phyloP scores from a whole-genome alignment of 2,113 vertebrate species.

The Tragelaphus scriptus region DNA sequence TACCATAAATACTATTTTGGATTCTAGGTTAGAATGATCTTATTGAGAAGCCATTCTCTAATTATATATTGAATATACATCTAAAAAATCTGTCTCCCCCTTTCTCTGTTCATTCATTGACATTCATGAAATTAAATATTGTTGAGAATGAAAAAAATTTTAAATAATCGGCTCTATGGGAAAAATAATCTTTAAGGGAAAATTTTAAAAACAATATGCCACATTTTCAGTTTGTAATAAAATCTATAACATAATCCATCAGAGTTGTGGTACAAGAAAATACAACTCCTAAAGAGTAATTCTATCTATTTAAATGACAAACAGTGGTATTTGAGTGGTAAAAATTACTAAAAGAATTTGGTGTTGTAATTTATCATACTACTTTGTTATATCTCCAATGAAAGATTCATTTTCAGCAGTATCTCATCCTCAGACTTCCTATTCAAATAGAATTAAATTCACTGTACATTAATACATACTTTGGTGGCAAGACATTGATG shows the following conservation, averaged over 20 bases:
- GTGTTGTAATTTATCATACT: slow-evolving; percentile 47
- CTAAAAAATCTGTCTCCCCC: background rate
- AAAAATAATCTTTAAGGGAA: slow-evolving; percentile 16
- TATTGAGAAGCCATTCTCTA: background rate
- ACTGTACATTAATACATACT: slow-evolving; percentile 23
- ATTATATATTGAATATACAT: background rate
- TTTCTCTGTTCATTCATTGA: background rate
- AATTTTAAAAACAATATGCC: background rate
- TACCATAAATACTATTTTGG: background rate
- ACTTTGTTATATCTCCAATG: slow-evolving; percentile 36
- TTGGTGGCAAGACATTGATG: slow-evolving; percentile 49
- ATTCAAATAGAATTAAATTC: slow-evolving; percentile 64
- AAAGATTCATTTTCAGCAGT: slow-evolving; percentile 64
- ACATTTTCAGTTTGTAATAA: slow-evolving; percentile 3
- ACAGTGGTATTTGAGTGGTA: slow-evolving; percentile 27
- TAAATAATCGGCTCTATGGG: background rate
- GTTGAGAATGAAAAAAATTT: background rate
- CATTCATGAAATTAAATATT: background rate
- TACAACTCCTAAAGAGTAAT: background rate
- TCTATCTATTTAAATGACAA: slow-evolving; percentile 52
- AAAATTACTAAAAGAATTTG: slow-evolving; percentile 61
- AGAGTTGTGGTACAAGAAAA: background rate
- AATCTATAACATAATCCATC: background rate
- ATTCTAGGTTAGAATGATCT: background rate
- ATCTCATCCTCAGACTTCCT: slow-evolving; percentile 49